Evolutionary conservation across 2,797 vertebrate genomes (phyloP), one percentile per base, ranked within the genome.

Genomic region (Poecilia gillii): DNA sequence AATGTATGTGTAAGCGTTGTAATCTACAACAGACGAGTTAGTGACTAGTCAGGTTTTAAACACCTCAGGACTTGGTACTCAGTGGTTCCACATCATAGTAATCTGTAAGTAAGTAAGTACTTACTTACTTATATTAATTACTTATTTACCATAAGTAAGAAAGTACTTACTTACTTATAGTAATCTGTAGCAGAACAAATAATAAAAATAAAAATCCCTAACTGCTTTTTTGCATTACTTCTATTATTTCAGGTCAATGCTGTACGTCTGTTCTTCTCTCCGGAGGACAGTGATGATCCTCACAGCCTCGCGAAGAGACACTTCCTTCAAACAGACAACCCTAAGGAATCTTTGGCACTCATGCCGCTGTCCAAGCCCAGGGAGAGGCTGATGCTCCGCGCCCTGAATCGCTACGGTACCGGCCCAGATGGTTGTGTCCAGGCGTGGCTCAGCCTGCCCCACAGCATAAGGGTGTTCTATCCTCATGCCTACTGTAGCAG

Each of bases 391-490:
- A 87, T 99, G 94, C 92, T 99, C 9, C 96, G 97, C 33, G 97
- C 98, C 0, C 84, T 99, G 80, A 97, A 98, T 88, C 96, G 98
- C 73, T 99, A 97, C 12, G 97, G 98, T 8, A 66, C 95, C 2
- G 96, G 95, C 12, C 92, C 94, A 0, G 97, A 98, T 25, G 98
- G 98, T 0, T 97, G 96, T 74, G 75, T 90, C 47, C 96, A 93
- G 66, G 97, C 96, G 0, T 99, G 98, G 98, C 97, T 99, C 89
- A 97, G 93, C 80, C 95, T 99, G 66, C 98, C 98, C n/a, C 97
- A 99, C 82, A 95, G 96, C 90, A 96, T 96, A 95, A 97, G 98
- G 70, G 93, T 98, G 84, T 98, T 99, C 93, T 99, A 99, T 57
- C 81, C 97, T 39, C 98, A 99, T 11, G 97, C 98, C 20, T 99